Conservation (phyloP, 1,140 invertebrate species). For the Steinernema feltiae region DNA sequence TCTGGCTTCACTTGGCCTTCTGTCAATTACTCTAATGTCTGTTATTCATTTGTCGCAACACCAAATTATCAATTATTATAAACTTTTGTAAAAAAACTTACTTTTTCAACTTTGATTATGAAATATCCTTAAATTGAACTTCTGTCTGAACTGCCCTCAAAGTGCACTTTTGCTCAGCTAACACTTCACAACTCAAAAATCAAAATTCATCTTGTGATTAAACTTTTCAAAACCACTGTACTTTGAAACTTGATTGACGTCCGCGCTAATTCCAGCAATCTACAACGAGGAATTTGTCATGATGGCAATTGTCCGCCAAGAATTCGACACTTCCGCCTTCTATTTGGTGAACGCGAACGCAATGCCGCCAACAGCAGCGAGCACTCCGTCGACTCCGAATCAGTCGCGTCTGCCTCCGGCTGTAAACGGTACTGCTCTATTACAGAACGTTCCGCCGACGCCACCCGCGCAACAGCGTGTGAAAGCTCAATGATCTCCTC, state of each 20-base stretch:
- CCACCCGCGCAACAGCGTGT: neutral
- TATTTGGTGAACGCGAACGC: neutral
- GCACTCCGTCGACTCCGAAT: conserved; percentile 8
- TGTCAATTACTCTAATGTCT: too few relatives aligned
- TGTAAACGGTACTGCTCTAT: neutral
- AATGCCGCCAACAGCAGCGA: neutral
- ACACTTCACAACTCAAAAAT: too few relatives aligned
- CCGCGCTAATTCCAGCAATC: conserved; percentile 37
- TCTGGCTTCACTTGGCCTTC: too few relatives aligned
- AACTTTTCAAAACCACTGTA: neutral
- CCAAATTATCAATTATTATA: too few relatives aligned
- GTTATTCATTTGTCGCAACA: too few relatives aligned
- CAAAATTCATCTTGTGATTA: neutral
- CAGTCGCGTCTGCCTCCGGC: neutral
- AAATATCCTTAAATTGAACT: too few relatives aligned
- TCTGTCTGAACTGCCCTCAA: too few relatives aligned
- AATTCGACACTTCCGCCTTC: conserved; percentile 25
- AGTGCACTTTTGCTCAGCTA: too few relatives aligned
- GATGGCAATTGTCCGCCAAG: conserved; percentile 30
- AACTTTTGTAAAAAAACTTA: too few relatives aligned
- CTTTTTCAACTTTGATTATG: too few relatives aligned
- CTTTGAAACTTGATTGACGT: too few relatives aligned
- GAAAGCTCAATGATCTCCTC: conserved; percentile 3
- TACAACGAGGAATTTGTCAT: conserved; percentile 29
- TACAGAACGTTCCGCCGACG: neutral